Percentiles rank a stretch among this genome's conserved stretches.
Evolutionary conservation across 2,888 invertebrate genomes (phyloP).

Genomic region (Cephus rjabovi): DNA sequence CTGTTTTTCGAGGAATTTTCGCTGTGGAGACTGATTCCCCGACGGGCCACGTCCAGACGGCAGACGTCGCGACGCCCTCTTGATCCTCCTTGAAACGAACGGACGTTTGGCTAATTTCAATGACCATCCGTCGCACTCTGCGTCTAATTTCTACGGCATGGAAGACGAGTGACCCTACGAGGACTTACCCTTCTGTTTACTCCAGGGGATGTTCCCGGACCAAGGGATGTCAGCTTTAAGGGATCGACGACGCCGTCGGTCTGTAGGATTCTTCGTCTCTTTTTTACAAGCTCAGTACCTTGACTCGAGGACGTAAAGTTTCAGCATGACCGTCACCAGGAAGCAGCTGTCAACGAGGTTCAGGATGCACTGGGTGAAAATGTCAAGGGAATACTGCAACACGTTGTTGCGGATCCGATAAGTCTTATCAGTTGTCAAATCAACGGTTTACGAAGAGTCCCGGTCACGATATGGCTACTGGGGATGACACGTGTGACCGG

Average conservation of each 20-base stretch:
- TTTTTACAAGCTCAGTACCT: too few relatives aligned
- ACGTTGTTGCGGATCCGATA: neutral
- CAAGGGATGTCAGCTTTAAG: neutral
- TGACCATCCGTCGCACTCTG: slow-evolving; percentile 8
- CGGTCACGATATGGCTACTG: neutral
- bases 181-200: neutral
- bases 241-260: neutral
- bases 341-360: neutral
- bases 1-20: slow-evolving; percentile 57
- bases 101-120: slow-evolving; percentile 7
- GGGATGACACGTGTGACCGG: neutral
- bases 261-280: too few relatives aligned
- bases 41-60: slow-evolving; percentile 39
- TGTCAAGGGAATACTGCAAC: neutral
- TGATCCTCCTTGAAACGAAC: neutral
- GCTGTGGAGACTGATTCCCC: slow-evolving; percentile 58
- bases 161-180: neutral
- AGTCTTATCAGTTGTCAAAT: neutral
- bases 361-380: neutral
- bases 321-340: too few relatives aligned
- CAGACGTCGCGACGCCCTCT: neutral
- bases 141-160: neutral
- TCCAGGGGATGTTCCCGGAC: neutral
- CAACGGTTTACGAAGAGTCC: neutral
- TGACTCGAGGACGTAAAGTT: too few relatives aligned